Base-by-base conservation (phyloP, 2,797 vertebrate genomes). In the Channallabes apus region DNA sequence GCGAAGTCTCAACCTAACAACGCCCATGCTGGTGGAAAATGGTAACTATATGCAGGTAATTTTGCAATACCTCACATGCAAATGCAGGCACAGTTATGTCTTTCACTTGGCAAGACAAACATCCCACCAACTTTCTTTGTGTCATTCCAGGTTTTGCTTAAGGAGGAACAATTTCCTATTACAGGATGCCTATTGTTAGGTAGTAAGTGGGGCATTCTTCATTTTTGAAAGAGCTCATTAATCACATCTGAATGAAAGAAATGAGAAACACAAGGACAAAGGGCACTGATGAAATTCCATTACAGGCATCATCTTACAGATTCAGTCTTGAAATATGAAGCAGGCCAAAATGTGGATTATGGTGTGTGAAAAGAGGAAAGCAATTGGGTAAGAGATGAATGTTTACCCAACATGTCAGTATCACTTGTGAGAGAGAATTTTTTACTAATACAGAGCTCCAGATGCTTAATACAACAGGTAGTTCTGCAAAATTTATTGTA, bases 151-250 rank as follows among this genome's bases (percentile, higher is more conserved):
- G 29, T 41, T 76, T 62, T 82, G 69, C 82, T 78, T 77, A 41
- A 87, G 59, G 77, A 56, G 82, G 76, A 80, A 68, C 85, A 83
- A 86, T 86, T 86, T 86, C 85, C 85, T 76, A 83, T 64, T 78
- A 86, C 82, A 82, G 85, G 78, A 84, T 67, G 84, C 86, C 72
- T 77, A 68, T 84, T 86, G 88, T 82, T 75, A 75, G 65, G 29
- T 72, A 77, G 75, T 80, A 86, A 86, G 85, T 86, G 85, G 82
- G 46, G 82, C 76, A 71, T 87, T 86, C 82, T 80, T 84, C 85
- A 83, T 84, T 80, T 84, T 75, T 84, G 79, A 84, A 83, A 69
- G 69, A 59, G 68, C 59, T 82, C 85, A 69, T 87, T 69, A 83
- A 83, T 87, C 72, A 67, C 46, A 84, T 77, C 78, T 61, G 81